Evolutionary conservation across 2,888 invertebrate genomes (phyloP), one percentile per base, ranked within the genome.

Genomic region (Choreutis nemorana): DNA sequence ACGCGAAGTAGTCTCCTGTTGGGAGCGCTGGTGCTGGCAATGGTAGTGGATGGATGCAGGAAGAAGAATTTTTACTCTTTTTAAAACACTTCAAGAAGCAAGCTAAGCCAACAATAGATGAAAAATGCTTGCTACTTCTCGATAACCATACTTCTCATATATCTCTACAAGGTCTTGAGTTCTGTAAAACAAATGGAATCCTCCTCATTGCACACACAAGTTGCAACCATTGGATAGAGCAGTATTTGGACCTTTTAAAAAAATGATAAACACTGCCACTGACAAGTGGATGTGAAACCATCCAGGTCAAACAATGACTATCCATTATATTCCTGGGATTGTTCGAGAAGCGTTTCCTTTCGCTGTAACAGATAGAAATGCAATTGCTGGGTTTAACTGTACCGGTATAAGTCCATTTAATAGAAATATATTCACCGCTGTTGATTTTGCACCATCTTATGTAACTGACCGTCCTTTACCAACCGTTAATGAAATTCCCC

Each of bases 121-220:
- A 30, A 9, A 23, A 26, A 26, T 28, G 25, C 23, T 23, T 23
- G 23, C 23, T 23, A 5, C 10, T 22, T 7, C 22, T 22, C 9
- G 22, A 5, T 22, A 22, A n/a, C 5, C 22, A 22, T n/a, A n/a
- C 22, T 4, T n/a, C 7, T n/a, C 4, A 8, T 11, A 26, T 11
- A 14, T 14, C 8, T 15, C 14, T 26, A 14, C n/a, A 26, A 8
- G 26, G 8, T 14, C 15, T 5, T 8, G 14, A 26, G 7, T 14
- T 14, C 15, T 14, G 8, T n/a, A 14, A 14, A 15, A 26, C n/a
- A 26, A 26, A 14, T 14, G 26, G 26, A 8, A 14, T 28, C 34
- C 36, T 6, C 39, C 37, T 5, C 35, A 39, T 23, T 34, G 31
- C 30, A 37, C 35, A 3, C 35, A 37, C 18, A 40, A 37, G 23